Conservation (phyloP, 2,113 vertebrate genomes). For the Prochilodus magdalenae region DNA sequence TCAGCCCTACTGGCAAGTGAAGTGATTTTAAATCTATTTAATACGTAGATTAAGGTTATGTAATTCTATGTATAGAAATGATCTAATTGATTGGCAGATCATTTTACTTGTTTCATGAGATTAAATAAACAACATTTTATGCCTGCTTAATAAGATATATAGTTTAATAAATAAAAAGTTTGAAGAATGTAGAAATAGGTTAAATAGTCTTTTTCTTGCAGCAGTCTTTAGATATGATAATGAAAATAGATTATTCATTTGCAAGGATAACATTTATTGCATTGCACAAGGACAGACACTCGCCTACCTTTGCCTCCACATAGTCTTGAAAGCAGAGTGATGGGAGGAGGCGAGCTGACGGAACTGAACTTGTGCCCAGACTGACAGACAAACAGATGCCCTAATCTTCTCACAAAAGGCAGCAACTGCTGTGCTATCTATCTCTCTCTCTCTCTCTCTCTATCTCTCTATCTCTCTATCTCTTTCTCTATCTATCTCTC, state of each 20-base stretch:
- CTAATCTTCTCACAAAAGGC: constrained; percentile 23
- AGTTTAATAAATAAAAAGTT: no score
- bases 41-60: no score
- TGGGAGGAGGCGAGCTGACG: constrained; percentile 18
- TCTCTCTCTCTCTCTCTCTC: constrained; percentile 3
- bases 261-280: neutral
- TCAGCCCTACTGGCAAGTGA: no score
- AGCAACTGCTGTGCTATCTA: neutral
- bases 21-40: no score
- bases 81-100: no score
- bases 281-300: neutral
- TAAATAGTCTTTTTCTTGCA: no score
- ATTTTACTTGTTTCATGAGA: no score
- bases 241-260: neutral
- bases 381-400: constrained; percentile 22
- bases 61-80: no score
- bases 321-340: constrained; percentile 10
- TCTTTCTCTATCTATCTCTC: neutral
- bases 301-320: neutral
- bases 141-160: no score
- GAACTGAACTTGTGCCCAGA: neutral
- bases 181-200: no score
- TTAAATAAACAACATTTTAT: no score
- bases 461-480: neutral
- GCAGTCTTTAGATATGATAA: neutral